Evolutionary conservation across 2,888 invertebrate species (phyloP), one percentile per base, ranked within the genome.

Genomic region (Himalopsyche anomala): DNA sequence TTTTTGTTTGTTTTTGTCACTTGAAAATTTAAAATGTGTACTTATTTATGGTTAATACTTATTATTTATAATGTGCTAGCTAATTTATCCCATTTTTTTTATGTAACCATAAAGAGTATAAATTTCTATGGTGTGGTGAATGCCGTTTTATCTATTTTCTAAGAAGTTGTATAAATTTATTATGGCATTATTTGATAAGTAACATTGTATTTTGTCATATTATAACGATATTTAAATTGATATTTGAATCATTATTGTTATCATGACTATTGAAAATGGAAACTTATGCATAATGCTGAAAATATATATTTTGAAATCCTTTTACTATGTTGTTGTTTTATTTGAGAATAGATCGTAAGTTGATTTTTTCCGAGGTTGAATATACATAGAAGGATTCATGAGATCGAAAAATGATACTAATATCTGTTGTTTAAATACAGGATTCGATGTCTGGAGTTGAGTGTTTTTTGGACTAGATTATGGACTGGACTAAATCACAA

Each of bases 291-390:
- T 38, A 12, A 74, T 74, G 74, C 38, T 36, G 74, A 74, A 36
- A 74, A 74, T 38, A 74, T 74, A 74, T 74, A 74, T 74, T 74
- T 74, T 74, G 74, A 74, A 74, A 74, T 74, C 38, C 74, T 74
- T 74, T 74, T 74, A 36, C 62, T 62, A 62, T n/a, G 9, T 19
- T 19, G 15, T 62, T 74, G 38, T 38, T 74, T 74, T 74, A 74
- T 74, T 74, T 36, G 12, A 74, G 12, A 74, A 9, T 74, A 74
- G 15, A 38, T 74, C 5, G 19, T 5, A 28, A 62, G 62, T 19
- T 19, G n/a, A 4, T 19, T 55, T 5, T 55, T 42, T 42, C 42
- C 42, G 42, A 6, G 8, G 42, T 6, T 42, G 42, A 42, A 8
- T 28, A 28, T 28, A 28, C 5, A 42, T 8, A 42, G 42, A 42